phyloP scores from a whole-genome alignment of 2,797 vertebrate genomes.

The Sebastes goodei region DNA sequence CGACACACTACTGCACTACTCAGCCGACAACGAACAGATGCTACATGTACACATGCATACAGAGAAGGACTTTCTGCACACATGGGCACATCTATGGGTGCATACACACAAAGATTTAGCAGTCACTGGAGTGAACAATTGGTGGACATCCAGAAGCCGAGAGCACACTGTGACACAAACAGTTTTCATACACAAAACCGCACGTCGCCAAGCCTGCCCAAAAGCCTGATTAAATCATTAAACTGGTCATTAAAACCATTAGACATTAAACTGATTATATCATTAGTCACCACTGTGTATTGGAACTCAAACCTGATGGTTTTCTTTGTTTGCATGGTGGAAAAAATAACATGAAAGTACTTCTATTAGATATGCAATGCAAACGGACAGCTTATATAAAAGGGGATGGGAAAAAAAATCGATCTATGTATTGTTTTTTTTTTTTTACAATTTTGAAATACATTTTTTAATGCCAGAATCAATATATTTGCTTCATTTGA shows the following conservation, averaged over 20 bases:
- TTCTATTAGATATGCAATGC: background rate
- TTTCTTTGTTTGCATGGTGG: background rate
- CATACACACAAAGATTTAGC: slow-evolving; percentile 7
- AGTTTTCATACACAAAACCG: slow-evolving; percentile 21
- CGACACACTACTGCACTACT: slow-evolving; percentile 45
- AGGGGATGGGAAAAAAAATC: too few species aligned
- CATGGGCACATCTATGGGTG: background rate
- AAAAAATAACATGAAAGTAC: background rate
- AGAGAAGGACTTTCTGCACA: background rate
- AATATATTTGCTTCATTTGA: too few species aligned
- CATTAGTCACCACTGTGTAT: slow-evolving; percentile 5
- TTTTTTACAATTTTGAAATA: too few species aligned
- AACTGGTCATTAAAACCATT: slow-evolving; percentile 25
- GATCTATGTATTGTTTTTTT: too few species aligned
- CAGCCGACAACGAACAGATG: slow-evolving; percentile 65
- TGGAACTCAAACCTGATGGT: background rate
- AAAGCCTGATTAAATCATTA: slow-evolving; percentile 38
- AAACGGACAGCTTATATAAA: background rate
- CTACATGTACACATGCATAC: slow-evolving; percentile 24
- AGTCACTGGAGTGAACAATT: slow-evolving; percentile 13
- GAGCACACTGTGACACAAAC: slow-evolving; percentile 8
- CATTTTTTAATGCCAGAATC: too few species aligned
- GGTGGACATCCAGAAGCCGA: slow-evolving; percentile 26
- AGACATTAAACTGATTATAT: slow-evolving; percentile 23
- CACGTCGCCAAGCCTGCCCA: background rate